Evolutionary conservation across 1,140 invertebrate species (phyloP), one percentile per base, ranked within the genome.

Genomic region (Artemia franciscana): DNA sequence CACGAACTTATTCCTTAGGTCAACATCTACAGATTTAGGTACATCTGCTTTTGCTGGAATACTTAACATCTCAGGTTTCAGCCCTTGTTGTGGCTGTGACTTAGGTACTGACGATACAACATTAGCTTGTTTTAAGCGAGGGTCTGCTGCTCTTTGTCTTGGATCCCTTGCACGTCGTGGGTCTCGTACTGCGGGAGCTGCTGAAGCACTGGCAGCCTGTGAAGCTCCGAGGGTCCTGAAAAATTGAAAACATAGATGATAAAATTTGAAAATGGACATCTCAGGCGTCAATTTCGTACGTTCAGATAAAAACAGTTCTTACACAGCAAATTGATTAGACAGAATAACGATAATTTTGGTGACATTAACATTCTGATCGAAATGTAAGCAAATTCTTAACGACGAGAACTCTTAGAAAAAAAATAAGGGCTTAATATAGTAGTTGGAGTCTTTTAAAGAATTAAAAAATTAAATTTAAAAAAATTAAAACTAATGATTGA

Each of bases 131-230:
- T 12, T 26, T 28, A 15, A 75, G 77, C 30, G 51, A 39, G n/a
- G 64, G 67, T 60, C 56, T 73, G 70, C 59, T 30, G 65, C 73
- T 73, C 66, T 73, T 74, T 64, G 77, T 75, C 65, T 23, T 1
- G 63, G 63, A 30, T 64, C 63, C 12, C 60, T 24, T 12, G 59
- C 56, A 7, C 21, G 24, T 9, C 63, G 63, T n/a, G 63, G 63
- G 61, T 64, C 66, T 59, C 64, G 61, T 9, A 23, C 59, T 58
- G 25, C 61, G 61, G 28, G 62, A 61, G 26, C 21, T 59, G 26
- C 64, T 61, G 7, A 60, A 24, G 18, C 57, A 63, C 18, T 39
- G 60, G 18, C 24, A 2, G 4, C 58, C 65, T 56, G 57, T 59
- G 15, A 28, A 27, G 21, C 27, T 18, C 61, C 61, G 26, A 23